Conservation (phyloP, 2,113 vertebrate genomes). For the Chrysochloris asiatica region DNA sequence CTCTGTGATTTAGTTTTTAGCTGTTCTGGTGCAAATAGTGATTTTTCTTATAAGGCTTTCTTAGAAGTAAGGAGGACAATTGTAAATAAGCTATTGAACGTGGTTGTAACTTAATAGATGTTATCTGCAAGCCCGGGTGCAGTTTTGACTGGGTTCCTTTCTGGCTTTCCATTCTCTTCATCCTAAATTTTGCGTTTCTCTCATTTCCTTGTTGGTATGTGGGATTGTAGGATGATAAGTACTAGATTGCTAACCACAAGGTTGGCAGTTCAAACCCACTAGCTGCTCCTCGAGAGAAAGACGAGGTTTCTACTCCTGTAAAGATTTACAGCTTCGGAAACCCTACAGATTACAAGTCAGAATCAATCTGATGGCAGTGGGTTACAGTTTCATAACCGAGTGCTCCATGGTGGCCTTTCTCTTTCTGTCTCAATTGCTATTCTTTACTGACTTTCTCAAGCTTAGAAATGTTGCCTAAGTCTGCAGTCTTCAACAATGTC, state of each 20-base stretch:
- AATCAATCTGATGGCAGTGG: too few species aligned
- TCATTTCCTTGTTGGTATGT: not conserved
- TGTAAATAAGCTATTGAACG: not conserved
- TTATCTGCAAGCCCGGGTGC: not conserved
- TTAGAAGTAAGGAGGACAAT: conserved; percentile 10
- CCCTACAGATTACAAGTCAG: too few species aligned
- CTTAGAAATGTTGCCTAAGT: not conserved
- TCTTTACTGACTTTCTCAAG: not conserved
- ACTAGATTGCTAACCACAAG: too few species aligned
- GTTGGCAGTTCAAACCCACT: too few species aligned
- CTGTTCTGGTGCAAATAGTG: not conserved
- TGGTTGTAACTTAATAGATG: not conserved
- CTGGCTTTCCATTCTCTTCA: accelerated
- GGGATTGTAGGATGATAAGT: too few species aligned
- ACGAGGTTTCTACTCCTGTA: too few species aligned
- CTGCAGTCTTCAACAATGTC: not conserved
- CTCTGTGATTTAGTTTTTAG: not conserved
- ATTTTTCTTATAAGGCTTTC: not conserved
- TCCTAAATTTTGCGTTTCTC: not conserved
- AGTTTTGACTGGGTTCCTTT: not conserved
- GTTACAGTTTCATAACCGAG: accelerated
- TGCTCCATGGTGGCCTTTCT: not conserved
- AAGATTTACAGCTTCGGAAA: too few species aligned
- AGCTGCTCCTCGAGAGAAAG: too few species aligned
- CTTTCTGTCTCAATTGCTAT: not conserved